A percentile compares a stretch with the other conserved stretches of the same genome.
phyloP scores from a whole-genome alignment of 2,797 vertebrate species.

The Eremophila alpestris region DNA sequence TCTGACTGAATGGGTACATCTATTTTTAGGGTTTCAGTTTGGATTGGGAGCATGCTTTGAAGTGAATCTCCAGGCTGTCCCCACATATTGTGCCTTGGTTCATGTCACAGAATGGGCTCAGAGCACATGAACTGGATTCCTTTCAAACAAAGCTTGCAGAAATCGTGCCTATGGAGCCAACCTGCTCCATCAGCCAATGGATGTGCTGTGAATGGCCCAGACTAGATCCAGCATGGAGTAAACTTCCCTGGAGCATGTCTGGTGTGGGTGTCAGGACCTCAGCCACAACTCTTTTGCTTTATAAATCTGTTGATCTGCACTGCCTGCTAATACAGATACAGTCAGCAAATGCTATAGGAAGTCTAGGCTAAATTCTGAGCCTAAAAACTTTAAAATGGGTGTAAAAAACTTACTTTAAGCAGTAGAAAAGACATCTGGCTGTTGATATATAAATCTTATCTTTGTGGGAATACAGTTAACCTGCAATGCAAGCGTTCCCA shows the following conservation, averaged over 20 bases:
- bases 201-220: not conserved
- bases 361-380: not conserved
- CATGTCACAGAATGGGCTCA: not conserved
- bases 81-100: not conserved
- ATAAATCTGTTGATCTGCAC: not conserved
- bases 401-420: not conserved
- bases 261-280: not conserved
- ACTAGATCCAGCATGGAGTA: not conserved
- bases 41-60: not conserved
- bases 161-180: not conserved
- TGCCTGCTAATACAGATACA: not conserved
- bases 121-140: not conserved
- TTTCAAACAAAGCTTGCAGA: not conserved
- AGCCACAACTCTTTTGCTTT: not conserved
- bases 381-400: not conserved
- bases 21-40: not conserved
- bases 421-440: not conserved
- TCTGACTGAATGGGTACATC: not conserved
- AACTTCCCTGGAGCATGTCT: not conserved
- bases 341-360: not conserved
- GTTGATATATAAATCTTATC: not conserved
- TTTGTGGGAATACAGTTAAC: conserved; percentile 1
- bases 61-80: not conserved
- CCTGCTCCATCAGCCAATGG: not conserved
- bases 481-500: not conserved